Base-by-base conservation (phyloP, 2,888 invertebrate species). In the Tanytarsus gracilentus region DNA sequence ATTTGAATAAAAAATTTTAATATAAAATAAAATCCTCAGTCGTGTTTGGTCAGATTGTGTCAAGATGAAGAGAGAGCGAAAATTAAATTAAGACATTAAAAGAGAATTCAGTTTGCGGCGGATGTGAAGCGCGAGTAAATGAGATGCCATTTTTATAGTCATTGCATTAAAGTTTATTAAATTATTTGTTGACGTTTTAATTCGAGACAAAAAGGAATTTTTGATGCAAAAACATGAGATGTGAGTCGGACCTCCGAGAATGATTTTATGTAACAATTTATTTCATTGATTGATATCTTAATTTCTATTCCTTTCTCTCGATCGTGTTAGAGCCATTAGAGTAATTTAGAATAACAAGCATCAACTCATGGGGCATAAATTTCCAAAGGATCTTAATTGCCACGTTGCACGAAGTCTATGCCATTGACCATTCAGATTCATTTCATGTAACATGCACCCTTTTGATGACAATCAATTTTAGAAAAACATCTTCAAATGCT, bases 171-270 rank as follows among this genome's bases (percentile, higher is more conserved):
- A 52, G 40, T 39, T 55, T 25, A 39, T 55, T 55, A 25, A 53
- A 53, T 53, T 39, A 39, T 23, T 25, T 53, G 53, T 36, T 53
- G 53, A 39, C 26, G n/a, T 36, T 53, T 53, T 36, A 11, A 21
- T 11, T 18, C n/a, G 4, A 8, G 7, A 53, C 8, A 36, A 16
- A 14, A 36, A 25, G 5, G 21, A 8, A n/a, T 36, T 16, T 11
- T 33, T 55, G 39, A 55, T 55, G 40, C 40, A 55, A 40, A 55
- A 40, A 30, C 14, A 16, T 3, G 21, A 27, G n/a, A 14, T 1
- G 8, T 52, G 29, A 7, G 21, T 2, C 33, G 29, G 1, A 33
- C 4, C 9, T 33, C 2, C 14, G 11, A 14, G 33, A 33, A 14
- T 7, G 4, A 33, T 33, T 44, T 18, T 9, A 18, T 44, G 23